phyloP scores from a whole-genome alignment of 2,888 invertebrate genomes.

The Drosophila kuntzei region DNA sequence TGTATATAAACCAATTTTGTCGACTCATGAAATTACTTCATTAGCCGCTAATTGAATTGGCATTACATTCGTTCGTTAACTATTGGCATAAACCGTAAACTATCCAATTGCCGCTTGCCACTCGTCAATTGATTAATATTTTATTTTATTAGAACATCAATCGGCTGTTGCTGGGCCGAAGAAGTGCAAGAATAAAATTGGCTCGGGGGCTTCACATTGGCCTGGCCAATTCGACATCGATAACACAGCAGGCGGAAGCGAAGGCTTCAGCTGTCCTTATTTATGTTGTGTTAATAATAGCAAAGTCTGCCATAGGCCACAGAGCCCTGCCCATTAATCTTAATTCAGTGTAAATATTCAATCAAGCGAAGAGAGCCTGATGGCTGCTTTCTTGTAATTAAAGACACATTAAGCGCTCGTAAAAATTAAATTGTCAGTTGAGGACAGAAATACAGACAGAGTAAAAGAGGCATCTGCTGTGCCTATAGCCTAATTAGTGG shows the following conservation, averaged over 20 bases:
- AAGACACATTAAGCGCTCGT: slow-evolving; percentile 72
- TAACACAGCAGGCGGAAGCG: slow-evolving; percentile 24
- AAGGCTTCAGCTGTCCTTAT: slow-evolving; percentile 49
- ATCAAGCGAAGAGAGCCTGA: slow-evolving; percentile 53
- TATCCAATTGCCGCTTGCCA: slow-evolving; percentile 6
- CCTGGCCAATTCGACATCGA: slow-evolving; percentile 17
- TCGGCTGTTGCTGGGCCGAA: slow-evolving; percentile 25
- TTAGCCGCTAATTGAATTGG: slow-evolving; percentile 66
- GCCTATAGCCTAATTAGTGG: slow-evolving; percentile 35
- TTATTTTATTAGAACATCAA: slow-evolving; percentile 25
- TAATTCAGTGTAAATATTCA: slow-evolving; percentile 72
- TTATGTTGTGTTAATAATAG: slow-evolving; percentile 63
- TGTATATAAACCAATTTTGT: slow-evolving; percentile 38
- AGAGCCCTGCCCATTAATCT: slow-evolving; percentile 61
- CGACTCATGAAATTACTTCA: slow-evolving; percentile 57
- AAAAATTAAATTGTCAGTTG: slow-evolving; percentile 73
- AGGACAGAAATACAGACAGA: slow-evolving; percentile 1
- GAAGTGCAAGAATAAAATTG: slow-evolving; percentile 21
- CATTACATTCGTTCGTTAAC: slow-evolving; percentile 12
- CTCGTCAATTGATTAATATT: slow-evolving; percentile 59
- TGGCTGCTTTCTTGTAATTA: slow-evolving; percentile 58
- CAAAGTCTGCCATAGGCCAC: slow-evolving; percentile 20
- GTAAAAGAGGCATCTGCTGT: slow-evolving; percentile 13
- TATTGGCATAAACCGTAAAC: slow-evolving; percentile 7
- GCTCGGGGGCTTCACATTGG: slow-evolving; percentile 15